Evolutionary conservation across 2,888 invertebrate species (phyloP), one percentile per base, ranked within the genome.

Genomic region (Ichneumon xanthorius): DNA sequence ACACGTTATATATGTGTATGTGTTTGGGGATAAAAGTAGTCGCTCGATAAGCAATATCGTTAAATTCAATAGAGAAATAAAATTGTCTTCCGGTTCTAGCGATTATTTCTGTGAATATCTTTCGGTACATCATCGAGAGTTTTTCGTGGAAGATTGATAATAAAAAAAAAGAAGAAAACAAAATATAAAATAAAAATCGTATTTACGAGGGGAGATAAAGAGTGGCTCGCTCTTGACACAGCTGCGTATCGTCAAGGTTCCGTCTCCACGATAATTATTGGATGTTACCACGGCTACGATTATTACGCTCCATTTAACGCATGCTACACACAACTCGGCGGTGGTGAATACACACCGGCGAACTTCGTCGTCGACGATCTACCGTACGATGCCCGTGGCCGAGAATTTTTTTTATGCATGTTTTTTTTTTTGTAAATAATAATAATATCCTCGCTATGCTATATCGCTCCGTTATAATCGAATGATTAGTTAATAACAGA

Each of bases 401-500:
- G 16, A 63, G 33, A 33, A 63, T 16, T 30, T 16, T 9, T 61
- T 11, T 26, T 14, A 26, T 58, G 33, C 22, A 22, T 30, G 16
- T 5, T 63, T 33, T 61, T 33, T 61, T 7, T 45, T 45, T 61
- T 40, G 26, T 53, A 53, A 48, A 48, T 48, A 48, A 48, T 48
- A 48, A 73, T 55, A 72, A 73, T 58, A 72, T 61, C 58, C 37
- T 33, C n/a, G 4, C 58, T 14, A n/a, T 30, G 48, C 26, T 65
- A 45, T 68, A 82, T 82, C 71, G 67, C 22, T 37, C 65, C 55
- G 53, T 84, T 80, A 81, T 81, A 84, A 85, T 83, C 81, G 72
- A 84, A 86, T 86, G 86, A 90, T 89, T 88, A 85, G 85, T 86
- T 89, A 90, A 90, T 90, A 88, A 88, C 82, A 87, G 68, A 50